A percentile compares a stretch with the other conserved stretches of the same genome.
Conservation (phyloP, 2,113 vertebrate genomes). For the Clarias gariepinus region DNA sequence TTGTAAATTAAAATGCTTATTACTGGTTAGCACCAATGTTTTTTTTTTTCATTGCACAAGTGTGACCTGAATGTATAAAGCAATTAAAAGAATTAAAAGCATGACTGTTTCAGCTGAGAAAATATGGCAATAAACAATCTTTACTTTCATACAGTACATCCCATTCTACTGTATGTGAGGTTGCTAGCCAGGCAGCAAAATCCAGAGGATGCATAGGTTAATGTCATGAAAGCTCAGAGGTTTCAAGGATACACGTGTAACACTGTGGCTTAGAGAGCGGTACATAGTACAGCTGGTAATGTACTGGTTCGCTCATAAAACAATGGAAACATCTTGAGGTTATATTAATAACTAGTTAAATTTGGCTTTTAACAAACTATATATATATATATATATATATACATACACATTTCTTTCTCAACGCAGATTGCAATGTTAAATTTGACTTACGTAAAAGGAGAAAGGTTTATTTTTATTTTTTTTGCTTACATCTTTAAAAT, state of each 20-base stretch:
- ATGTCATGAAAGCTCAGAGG: background rate
- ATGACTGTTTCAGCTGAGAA: background rate
- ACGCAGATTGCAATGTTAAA: background rate
- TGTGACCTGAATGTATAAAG: slow-evolving; percentile 25
- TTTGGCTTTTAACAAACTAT: background rate
- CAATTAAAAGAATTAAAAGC: background rate
- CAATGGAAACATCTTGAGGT: slow-evolving; percentile 14
- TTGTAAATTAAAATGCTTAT: slow-evolving; percentile 33
- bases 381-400: too few species aligned
- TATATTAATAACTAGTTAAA: background rate
- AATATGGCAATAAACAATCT: background rate
- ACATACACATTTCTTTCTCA: too few species aligned
- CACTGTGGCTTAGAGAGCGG: background rate
- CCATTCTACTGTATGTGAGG: slow-evolving; percentile 14
- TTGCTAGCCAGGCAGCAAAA: background rate
- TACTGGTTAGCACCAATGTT: slow-evolving; percentile 40
- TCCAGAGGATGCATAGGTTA: background rate
- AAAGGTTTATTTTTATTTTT: background rate
- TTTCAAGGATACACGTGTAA: background rate
- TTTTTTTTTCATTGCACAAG: slow-evolving; percentile 35
- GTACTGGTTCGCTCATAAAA: slow-evolving; percentile 17
- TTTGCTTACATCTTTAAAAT: background rate
- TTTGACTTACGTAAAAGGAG: background rate
- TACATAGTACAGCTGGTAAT: background rate
- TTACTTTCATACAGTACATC: background rate